Conservation (phyloP, 2,113 vertebrate genomes). For the Pteronura brasiliensis region DNA sequence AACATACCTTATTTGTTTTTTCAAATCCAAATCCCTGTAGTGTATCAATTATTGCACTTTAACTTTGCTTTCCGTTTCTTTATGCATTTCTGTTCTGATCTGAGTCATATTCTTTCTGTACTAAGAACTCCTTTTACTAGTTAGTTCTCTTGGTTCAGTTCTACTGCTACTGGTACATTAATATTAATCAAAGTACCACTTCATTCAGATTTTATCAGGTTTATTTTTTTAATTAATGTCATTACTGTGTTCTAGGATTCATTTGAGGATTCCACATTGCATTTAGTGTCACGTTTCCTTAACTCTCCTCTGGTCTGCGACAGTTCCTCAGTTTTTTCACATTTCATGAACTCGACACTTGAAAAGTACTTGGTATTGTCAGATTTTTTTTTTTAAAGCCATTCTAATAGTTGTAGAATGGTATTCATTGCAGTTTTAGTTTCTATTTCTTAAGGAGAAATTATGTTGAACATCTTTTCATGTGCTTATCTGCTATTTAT, state of each 20-base stretch:
- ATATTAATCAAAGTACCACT: not conserved
- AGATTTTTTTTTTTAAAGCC: not conserved
- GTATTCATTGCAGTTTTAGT: not conserved
- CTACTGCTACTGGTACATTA: not conserved
- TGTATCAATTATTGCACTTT: not conserved
- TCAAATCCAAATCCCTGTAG: not conserved
- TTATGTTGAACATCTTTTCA: not conserved
- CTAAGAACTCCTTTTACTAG: not conserved
- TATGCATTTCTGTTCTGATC: not conserved
- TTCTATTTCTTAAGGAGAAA: not conserved
- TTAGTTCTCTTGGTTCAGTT: not conserved
- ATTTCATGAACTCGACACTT: not conserved
- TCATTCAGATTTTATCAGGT: not conserved
- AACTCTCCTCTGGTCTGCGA: not conserved
- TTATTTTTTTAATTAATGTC: not conserved
- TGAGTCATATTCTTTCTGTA: not conserved
- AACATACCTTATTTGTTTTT: not conserved
- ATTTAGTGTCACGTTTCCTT: not conserved
- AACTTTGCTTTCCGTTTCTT: not conserved
- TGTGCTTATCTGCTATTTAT: not conserved
- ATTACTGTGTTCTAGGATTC: not conserved
- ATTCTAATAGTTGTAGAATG: not conserved
- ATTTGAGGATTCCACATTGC: not conserved
- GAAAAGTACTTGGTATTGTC: not conserved
- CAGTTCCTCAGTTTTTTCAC: not conserved